These are phyloP conservation scores for Eurystomus gularis DNA, from an alignment of 2,113 vertebrate species.

Conservation along the genomic window DNA sequence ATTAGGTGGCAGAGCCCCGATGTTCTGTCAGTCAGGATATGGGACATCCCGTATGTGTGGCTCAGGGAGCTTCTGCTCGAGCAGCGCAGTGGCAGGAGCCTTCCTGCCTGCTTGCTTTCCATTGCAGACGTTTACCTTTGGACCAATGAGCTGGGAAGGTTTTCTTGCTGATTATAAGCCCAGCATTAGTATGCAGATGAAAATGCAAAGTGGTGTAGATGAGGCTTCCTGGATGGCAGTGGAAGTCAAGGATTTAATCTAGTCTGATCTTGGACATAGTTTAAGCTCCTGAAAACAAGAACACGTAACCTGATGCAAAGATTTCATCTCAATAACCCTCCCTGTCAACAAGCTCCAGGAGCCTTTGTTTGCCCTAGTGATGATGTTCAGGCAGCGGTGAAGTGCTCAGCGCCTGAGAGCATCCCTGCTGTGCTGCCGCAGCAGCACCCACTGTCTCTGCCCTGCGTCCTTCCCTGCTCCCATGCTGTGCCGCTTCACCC, in stretches of 20 bases:
- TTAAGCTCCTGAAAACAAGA: conserved; percentile 30
- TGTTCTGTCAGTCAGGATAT: conserved; percentile 15
- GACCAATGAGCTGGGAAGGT: conserved; percentile 10
- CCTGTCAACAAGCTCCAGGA: not conserved
- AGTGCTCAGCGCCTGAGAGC: not conserved
- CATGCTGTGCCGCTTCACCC: not conserved
- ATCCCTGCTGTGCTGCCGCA: not conserved
- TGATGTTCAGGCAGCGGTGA: not conserved
- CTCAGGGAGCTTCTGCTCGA: not conserved
- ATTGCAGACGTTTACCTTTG: conserved; percentile 17
- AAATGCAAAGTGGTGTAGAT: not conserved
- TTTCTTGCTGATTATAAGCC: conserved; percentile 13
- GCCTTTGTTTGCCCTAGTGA: not conserved
- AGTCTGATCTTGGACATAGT: not conserved
- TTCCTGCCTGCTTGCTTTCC: not conserved
- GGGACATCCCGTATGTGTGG: not conserved
- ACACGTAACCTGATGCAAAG: not conserved
- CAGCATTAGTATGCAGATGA: not conserved
- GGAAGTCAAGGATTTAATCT: not conserved
- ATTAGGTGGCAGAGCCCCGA: not conserved
- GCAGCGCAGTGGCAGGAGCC: not conserved
- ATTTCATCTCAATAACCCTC: conserved; percentile 14
- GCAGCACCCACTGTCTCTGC: not conserved
- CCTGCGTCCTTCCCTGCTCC: not conserved
- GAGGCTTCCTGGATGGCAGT: not conserved